Base-by-base conservation (phyloP, 2,888 invertebrate genomes). In the Dascillus cervinus region DNA sequence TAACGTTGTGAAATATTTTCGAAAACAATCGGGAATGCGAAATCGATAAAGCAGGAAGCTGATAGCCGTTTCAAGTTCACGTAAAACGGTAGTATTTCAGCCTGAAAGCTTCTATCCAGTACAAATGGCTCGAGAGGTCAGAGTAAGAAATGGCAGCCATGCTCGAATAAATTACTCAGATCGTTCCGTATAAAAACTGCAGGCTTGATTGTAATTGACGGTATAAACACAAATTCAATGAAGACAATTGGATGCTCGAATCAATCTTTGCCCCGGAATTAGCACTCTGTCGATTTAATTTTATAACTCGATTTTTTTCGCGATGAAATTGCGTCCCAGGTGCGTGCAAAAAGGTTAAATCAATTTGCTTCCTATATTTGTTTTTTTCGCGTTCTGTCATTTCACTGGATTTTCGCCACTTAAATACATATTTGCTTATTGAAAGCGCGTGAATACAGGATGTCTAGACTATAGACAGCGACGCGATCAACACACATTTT, bases 41-140 rank as follows among this genome's bases (percentile, higher is more conserved):
- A 57, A 57, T 58, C 56, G 45, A 58, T 59, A 57, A 46, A 40
- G 46, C 49, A 45, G 47, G 46, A 49, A 45, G 43, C 48, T 44
- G 49, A 53, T 51, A 46, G 49, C 50, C 47, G 46, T 40, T 50
- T 50, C 50, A 50, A 46, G 51, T 56, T 49, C 55, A 56, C 55
- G 55, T 56, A 52, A 52, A 55, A 53, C 42, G 49, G 48, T 49
- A 54, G 50, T 57, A 55, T 58, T 58, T 58, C 55, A 58, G 47
- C 44, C 52, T 52, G 52, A 53, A 56, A 55, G 52, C 54, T 49
- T 39, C 53, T 46, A 55, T 55, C 52, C 54, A 44, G 49, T 54
- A 53, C 53, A 56, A 56, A 55, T 57, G 55, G 55, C 52, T 54
- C 49, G 46, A 41, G 47, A 54, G 58, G 53, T 53, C 56, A 49